phyloP scores from a whole-genome alignment of 2,888 invertebrate species.

The Ormyrus rosae region DNA sequence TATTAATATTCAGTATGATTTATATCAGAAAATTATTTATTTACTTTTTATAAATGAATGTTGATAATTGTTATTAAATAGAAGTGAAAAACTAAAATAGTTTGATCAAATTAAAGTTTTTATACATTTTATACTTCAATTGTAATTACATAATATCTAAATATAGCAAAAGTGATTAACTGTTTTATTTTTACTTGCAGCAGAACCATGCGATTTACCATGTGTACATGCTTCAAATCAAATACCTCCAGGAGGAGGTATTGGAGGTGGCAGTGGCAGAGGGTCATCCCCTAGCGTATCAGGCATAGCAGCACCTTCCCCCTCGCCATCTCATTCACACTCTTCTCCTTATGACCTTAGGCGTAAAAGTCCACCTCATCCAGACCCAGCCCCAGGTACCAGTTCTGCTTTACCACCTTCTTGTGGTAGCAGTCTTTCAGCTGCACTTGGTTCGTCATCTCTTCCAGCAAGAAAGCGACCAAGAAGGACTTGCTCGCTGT shows the following conservation, averaged over 20 bases:
- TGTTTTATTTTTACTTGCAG: constrained; percentile 74
- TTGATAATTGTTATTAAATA: not conserved
- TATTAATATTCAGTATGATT: too few relatives aligned
- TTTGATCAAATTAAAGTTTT: too few relatives aligned
- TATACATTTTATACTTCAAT: too few relatives aligned
- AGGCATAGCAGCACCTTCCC: constrained; percentile 73
- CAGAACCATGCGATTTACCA: constrained; percentile 89
- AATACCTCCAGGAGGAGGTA: constrained; percentile 69
- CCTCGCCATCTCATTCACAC: constrained; percentile 78
- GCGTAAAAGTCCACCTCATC: constrained; percentile 87
- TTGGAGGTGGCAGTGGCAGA: constrained; percentile 76
- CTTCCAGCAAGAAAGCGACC: constrained; percentile 91
- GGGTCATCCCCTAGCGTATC: constrained; percentile 75
- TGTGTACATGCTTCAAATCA: constrained; percentile 78
- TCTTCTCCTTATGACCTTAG: constrained; percentile 94
- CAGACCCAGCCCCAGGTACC: constrained; percentile 84
- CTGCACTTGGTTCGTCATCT: constrained; percentile 80
- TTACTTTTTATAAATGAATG: not conserved
- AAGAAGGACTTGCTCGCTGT: constrained; percentile 81
- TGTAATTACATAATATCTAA: too few relatives aligned
- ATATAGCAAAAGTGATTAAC: too few relatives aligned
- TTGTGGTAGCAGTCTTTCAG: constrained; percentile 76
- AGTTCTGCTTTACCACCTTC: constrained; percentile 75
- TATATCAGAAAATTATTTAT: constrained; percentile 13
- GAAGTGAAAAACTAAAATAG: not conserved